Evolutionary conservation across 37 sponge, comb jelly and placozoan species (phyloP), one percentile per base, ranked within the genome.

Genomic region (Hormiphora californensis): DNA sequence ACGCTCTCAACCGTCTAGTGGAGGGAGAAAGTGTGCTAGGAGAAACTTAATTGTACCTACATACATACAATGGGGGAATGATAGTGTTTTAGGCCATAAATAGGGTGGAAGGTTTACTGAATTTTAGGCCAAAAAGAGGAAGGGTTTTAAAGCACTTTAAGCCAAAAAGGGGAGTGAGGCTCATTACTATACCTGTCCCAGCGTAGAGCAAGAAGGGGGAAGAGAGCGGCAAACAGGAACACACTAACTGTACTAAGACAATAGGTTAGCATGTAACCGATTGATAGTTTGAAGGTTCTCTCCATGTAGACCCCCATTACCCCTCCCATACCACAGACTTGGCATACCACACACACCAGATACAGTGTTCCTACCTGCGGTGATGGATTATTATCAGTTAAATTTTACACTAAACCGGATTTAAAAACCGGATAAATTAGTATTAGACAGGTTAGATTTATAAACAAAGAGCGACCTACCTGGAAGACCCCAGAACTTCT

Each of bases 131-230:
- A n/a, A n/a, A n/a, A n/a, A n/a, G n/a, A n/a, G n/a, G n/a, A n/a
- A n/a, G n/a, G n/a, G n/a, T n/a, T n/a, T n/a, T n/a, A n/a, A n/a
- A n/a, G n/a, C n/a, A n/a, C n/a, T n/a, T n/a, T n/a, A n/a, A n/a
- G n/a, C n/a, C n/a, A n/a, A n/a, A n/a, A n/a, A n/a, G n/a, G n/a
- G n/a, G n/a, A n/a, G n/a, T n/a, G n/a, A n/a, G n/a, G n/a, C n/a
- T n/a, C n/a, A n/a, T n/a, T n/a, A n/a, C n/a, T 30, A 28, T 28
- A 57, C 61, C 61, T 57, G 23, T 57, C 61, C 61, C 61, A 57
- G 61, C 61, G 61, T 23, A 57, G n/a, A 12, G 61, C 27, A 5
- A 57, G 61, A 5, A 57, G n/a, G 61, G 61, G 61, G 27, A 57
- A 57, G 4, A 4, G 4, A 30, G 61, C 61, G 27, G 61, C 61